Evolutionary conservation across 2,888 invertebrate genomes (phyloP), one percentile per base, ranked within the genome.

Genomic region (Eupithecia tripunctaria): DNA sequence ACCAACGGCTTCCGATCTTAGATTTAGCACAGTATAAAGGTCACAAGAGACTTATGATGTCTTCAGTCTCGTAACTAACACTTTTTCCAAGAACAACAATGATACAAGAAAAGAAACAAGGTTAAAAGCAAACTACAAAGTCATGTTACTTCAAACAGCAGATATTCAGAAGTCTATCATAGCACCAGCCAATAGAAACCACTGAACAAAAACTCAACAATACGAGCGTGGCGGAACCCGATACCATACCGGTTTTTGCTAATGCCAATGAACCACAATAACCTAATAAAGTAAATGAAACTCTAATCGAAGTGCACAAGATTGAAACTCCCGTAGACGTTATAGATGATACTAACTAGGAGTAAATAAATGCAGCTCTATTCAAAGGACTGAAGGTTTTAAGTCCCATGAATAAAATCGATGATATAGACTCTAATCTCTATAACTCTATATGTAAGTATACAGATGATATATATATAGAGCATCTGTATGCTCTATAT

Each of bases 171-270:
- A 68, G 47, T 60, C 38, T 68, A 56, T 65, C 14, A 72, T 60
- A 51, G 1, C 47, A 10, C 27, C 71, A 78, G 70, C 79, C 73
- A 73, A 70, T 76, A 76, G 75, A 77, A 80, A 78, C 76, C 62
- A 51, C 14, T 67, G 56, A 51, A 56, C 66, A 69, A 73, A 73
- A 73, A 69, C 51, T 66, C 36, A 74, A 85, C 84, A 85, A 84
- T 83, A 63, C 76, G 76, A 78, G 82, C 85, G 84, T 83, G 85
- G 79, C 81, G 76, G 78, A 79, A 79, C 81, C 80, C 81, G 81
- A 81, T 79, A 81, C 79, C 82, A 82, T 81, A 81, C 84, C 81
- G 80, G 79, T 86, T 88, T 86, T 88, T 83, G 79, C 79, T 67
- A 65, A 80, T 84, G 88, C 82, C 86, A 85, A 82, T 85, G 80